A percentile compares a stretch with the other conserved stretches of the same genome.
Conservation (phyloP, 2,888 invertebrate genomes). For the Melipona beecheii region DNA sequence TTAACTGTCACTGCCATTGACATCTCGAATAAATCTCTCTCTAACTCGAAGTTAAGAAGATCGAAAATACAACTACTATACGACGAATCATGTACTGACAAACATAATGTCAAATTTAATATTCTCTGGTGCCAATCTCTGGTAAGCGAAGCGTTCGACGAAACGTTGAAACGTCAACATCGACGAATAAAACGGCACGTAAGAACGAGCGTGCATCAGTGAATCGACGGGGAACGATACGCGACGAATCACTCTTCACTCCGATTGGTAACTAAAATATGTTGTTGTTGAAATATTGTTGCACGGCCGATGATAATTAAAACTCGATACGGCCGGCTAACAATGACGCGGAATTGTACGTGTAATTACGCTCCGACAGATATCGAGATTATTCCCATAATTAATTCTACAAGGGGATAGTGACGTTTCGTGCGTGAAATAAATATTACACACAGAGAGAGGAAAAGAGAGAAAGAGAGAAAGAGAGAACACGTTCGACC, state of each 20-base stretch:
- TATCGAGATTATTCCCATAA: slow-evolving; percentile 41
- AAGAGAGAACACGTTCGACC: background rate
- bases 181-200: slow-evolving; percentile 2
- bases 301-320: slow-evolving; percentile 35
- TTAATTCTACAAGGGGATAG: slow-evolving; percentile 19
- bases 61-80: background rate
- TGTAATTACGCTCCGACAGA: slow-evolving; percentile 16
- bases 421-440: background rate
- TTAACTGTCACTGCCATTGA: no score
- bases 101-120: background rate
- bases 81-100: no score
- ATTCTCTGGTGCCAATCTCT: slow-evolving; percentile 4
- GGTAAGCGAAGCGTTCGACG: background rate
- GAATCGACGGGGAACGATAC: background rate
- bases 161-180: background rate
- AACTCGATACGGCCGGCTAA: background rate
- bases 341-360: background rate
- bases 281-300: slow-evolving; percentile 22
- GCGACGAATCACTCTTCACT: background rate
- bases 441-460: background rate
- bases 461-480: background rate
- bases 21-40: no score
- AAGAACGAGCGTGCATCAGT: background rate
- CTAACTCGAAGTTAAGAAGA: background rate
- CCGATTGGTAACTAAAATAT: slow-evolving; percentile 22